Evolutionary conservation across 2,888 invertebrate genomes (phyloP).

Genomic region (Agriotes lineatus): DNA sequence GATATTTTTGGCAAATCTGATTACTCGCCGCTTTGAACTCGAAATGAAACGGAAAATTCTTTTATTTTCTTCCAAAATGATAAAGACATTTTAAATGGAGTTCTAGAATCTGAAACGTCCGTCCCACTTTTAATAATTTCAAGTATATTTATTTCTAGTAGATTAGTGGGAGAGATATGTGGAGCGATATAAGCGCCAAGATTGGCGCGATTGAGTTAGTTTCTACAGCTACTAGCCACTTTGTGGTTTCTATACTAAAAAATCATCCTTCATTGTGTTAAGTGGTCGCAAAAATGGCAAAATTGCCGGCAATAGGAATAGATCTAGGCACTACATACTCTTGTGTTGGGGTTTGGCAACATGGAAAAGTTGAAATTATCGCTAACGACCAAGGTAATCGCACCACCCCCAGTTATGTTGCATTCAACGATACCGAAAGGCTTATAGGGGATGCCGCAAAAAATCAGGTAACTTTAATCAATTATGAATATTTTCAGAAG

Average conservation of each 20-base stretch:
- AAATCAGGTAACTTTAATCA: slow-evolving; percentile 74
- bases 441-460: slow-evolving; percentile 80
- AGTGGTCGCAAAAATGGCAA: slow-evolving; percentile 51
- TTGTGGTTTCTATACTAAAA: slow-evolving; percentile 9
- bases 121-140: slow-evolving; percentile 37
- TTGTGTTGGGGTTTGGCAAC: slow-evolving; percentile 85
- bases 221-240: slow-evolving; percentile 10
- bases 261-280: background rate
- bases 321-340: slow-evolving; percentile 90
- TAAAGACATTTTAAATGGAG: background rate
- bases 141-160: slow-evolving; percentile 46
- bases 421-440: slow-evolving; percentile 78
- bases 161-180: slow-evolving; percentile 48
- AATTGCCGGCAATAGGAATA: slow-evolving; percentile 80
- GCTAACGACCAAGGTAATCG: slow-evolving; percentile 87
- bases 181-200: slow-evolving; percentile 28
- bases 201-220: slow-evolving; percentile 10
- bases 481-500: too few species aligned
- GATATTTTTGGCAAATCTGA: too few species aligned
- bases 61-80: too few species aligned
- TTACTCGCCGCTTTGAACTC: too few species aligned
- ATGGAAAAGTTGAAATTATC: slow-evolving; percentile 87
- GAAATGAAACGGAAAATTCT: too few species aligned
- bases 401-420: slow-evolving; percentile 85
- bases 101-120: slow-evolving; percentile 25